Percentiles rank a stretch among this genome's conserved stretches.
phyloP scores from a whole-genome alignment of 1,140 invertebrate genomes.

The Condylostylus longicornis region DNA sequence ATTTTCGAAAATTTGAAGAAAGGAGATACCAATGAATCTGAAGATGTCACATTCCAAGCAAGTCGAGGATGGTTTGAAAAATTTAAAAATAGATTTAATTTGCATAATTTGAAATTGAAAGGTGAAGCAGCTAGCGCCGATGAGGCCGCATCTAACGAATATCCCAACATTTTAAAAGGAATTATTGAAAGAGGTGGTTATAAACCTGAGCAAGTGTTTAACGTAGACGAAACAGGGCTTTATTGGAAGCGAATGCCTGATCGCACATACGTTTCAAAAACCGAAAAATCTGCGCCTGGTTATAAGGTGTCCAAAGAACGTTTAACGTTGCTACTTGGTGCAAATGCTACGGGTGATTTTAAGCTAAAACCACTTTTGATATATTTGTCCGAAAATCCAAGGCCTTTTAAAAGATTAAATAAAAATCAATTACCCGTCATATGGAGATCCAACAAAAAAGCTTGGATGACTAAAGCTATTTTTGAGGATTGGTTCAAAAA shows the following conservation, averaged over 20 bases:
- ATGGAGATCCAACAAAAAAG: constrained; percentile 28
- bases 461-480: constrained; percentile 23
- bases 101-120: constrained; percentile 4
- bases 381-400: constrained; percentile 27
- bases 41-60: constrained; percentile 5
- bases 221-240: constrained; percentile 30
- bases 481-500: constrained; percentile 26
- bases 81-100: constrained; percentile 2
- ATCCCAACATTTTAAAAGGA: constrained; percentile 5
- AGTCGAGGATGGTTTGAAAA: constrained; percentile 10
- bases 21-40: constrained; percentile 5
- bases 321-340: too few species aligned
- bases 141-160: constrained; percentile 4
- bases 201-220: constrained; percentile 30
- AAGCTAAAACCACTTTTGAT: constrained; percentile 32
- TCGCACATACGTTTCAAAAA: constrained; percentile 31
- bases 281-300: constrained; percentile 32
- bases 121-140: constrained; percentile 3
- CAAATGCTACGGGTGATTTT: too few species aligned
- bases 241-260: constrained; percentile 36
- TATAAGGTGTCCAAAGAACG: too few species aligned
- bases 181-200: constrained; percentile 11
- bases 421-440: constrained; percentile 25
- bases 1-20: constrained; percentile 9
- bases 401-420: constrained; percentile 27